These are phyloP conservation scores for Xiphophorus maculatus DNA, from an alignment of 2,113 vertebrate genomes.

Conservation along the genomic window DNA sequence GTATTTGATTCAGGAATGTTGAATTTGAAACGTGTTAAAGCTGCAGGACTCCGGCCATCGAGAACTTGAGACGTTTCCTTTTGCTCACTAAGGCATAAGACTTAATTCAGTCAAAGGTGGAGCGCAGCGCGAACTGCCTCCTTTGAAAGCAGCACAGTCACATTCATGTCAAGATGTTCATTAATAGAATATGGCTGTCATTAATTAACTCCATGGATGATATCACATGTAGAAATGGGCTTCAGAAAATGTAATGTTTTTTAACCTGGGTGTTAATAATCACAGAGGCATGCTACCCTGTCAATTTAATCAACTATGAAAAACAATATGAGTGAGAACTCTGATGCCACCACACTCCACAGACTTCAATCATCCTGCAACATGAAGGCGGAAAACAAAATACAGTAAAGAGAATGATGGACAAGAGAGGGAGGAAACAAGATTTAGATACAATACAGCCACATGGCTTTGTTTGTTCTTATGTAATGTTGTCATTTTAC, in stretches of 20 bases:
- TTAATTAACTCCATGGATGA: slow-evolving; percentile 18
- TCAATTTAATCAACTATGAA: slow-evolving; percentile 5
- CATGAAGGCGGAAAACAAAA: slow-evolving; percentile 20
- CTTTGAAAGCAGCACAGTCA: neutral
- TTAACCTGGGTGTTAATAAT: slow-evolving; percentile 19
- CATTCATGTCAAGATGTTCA: neutral
- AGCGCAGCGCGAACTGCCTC: neutral
- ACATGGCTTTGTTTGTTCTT: slow-evolving; percentile 12
- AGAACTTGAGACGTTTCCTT: too few relatives aligned
- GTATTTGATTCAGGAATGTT: too few relatives aligned
- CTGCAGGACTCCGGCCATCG: too few relatives aligned
- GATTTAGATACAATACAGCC: neutral
- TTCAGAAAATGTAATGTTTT: slow-evolving; percentile 10
- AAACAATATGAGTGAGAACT: slow-evolving; percentile 19
- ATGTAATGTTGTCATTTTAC: neutral
- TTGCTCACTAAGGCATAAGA: too few relatives aligned
- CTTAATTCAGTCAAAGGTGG: too few relatives aligned
- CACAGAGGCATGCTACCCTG: slow-evolving; percentile 14
- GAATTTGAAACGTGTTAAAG: too few relatives aligned
- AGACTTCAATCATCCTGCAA: slow-evolving; percentile 10
- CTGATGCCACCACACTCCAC: neutral
- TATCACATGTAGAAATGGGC: slow-evolving; percentile 10
- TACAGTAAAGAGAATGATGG: slow-evolving; percentile 27
- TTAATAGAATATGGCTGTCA: neutral
- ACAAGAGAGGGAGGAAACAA: slow-evolving; percentile 8